Percentiles rank a stretch among this genome's conserved stretches.
Evolutionary conservation across 2,888 invertebrate species (phyloP).

Genomic region (Tinea semifulvella): DNA sequence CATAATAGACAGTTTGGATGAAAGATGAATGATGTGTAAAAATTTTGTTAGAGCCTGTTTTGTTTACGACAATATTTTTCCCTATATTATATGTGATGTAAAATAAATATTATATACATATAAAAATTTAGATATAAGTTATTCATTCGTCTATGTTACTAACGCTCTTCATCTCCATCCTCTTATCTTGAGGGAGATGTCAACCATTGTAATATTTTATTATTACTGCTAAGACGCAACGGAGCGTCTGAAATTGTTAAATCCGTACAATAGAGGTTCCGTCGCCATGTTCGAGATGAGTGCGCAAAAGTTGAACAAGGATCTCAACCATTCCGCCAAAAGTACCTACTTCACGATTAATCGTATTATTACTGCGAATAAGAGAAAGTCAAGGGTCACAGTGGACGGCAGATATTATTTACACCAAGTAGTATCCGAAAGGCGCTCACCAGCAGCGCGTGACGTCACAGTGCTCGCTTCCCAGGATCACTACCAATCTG

Average conservation of each 20-base stretch:
- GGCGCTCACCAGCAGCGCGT: slow-evolving; percentile 23
- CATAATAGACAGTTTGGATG: slow-evolving; percentile 59
- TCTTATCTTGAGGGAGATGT: slow-evolving; percentile 61
- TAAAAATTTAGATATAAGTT: slow-evolving; percentile 27
- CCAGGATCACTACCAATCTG: slow-evolving; percentile 49
- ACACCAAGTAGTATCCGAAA: slow-evolving; percentile 4
- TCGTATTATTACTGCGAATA: slow-evolving; percentile 35
- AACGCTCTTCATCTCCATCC: slow-evolving; percentile 51
- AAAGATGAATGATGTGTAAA: slow-evolving; percentile 57
- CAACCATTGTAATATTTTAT: slow-evolving; percentile 64
- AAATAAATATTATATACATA: neutral
- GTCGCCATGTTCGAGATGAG: slow-evolving; percentile 52
- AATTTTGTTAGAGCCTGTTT: neutral
- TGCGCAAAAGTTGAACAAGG: slow-evolving; percentile 56
- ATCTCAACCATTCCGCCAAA: slow-evolving; percentile 39
- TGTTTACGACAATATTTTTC: neutral
- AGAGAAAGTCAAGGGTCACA: slow-evolving; percentile 19
- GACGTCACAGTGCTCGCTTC: slow-evolving; percentile 33
- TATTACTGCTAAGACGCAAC: slow-evolving; percentile 59
- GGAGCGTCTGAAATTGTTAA: slow-evolving; percentile 59
- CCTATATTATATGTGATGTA: neutral
- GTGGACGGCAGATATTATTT: slow-evolving; percentile 13
- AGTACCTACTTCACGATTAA: slow-evolving; percentile 27
- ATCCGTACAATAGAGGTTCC: slow-evolving; percentile 54
- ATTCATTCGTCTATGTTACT: slow-evolving; percentile 38